Conservation (phyloP, 1,140 invertebrate genomes). For the Bombus superbus region DNA sequence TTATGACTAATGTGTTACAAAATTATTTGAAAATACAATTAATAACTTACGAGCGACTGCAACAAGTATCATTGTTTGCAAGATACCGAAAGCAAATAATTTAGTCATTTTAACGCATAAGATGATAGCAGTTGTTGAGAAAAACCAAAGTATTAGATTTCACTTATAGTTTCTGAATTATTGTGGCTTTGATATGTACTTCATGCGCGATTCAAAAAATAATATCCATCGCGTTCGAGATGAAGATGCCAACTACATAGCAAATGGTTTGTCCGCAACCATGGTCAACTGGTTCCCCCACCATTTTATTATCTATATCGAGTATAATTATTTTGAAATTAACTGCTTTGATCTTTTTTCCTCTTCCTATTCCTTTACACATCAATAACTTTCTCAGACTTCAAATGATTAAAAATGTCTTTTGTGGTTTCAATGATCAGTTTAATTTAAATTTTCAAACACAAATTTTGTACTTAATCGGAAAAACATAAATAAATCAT, state of each 20-base stretch:
- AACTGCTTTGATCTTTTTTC: not conserved
- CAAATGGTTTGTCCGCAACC: conserved; percentile 55
- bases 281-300: conserved; percentile 70
- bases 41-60: conserved; percentile 54
- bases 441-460: not conserved
- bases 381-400: not conserved
- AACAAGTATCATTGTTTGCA: not conserved
- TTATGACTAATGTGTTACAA: not conserved
- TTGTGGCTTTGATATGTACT: not conserved
- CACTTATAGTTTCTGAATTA: not conserved
- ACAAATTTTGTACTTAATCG: not conserved
- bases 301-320: not conserved
- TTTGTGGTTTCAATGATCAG: not conserved
- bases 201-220: too few relatives aligned
- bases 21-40: not conserved
- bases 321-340: conserved; percentile 13
- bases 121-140: not conserved
- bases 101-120: conserved; percentile 23
- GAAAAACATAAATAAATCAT: not conserved
- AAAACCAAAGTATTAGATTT: not conserved
- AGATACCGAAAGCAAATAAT: not conserved
- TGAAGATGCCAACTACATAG: conserved; percentile 47
- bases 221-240: conserved; percentile 20
- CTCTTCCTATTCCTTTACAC: not conserved
- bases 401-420: not conserved